These are phyloP conservation scores for Pseudochirops cupreus DNA, from an alignment of 2,797 vertebrate genomes.

Conservation along the genomic window DNA sequence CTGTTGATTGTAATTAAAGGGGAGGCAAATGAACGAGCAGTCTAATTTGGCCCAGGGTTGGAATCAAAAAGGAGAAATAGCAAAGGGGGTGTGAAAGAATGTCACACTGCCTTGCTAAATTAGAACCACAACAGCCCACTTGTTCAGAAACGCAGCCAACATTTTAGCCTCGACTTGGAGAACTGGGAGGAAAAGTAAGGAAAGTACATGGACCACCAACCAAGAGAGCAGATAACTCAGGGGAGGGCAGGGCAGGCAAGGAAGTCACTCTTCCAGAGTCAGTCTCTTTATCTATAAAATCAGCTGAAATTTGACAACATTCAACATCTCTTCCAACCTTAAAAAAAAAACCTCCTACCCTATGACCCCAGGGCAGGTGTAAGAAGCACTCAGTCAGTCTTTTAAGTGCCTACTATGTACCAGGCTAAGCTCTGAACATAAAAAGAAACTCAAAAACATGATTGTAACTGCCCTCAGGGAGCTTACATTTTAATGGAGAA, in stretches of 20 bases:
- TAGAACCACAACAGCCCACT: conserved; percentile 45
- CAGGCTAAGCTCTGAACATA: not conserved
- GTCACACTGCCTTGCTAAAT: conserved; percentile 49
- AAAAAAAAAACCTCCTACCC: too few relatives aligned
- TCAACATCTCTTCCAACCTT: too few relatives aligned
- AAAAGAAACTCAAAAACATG: not conserved
- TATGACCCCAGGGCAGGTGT: too few relatives aligned
- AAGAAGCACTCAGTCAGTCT: too few relatives aligned
- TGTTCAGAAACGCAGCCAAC: conserved; percentile 36
- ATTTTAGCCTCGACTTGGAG: not conserved
- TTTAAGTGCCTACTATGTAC: too few relatives aligned
- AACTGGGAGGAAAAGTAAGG: conserved; percentile 7
- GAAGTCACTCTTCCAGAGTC: not conserved
- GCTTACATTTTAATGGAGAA: not conserved
- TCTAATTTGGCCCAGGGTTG: not conserved
- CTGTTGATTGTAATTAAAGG: not conserved
- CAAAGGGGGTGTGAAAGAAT: conserved; percentile 23
- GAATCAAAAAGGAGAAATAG: conserved; percentile 18
- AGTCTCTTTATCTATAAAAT: not conserved
- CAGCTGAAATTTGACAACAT: not conserved
- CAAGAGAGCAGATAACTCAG: not conserved
- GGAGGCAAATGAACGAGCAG: not conserved
- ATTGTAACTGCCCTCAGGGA: not conserved
- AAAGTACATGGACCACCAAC: fast-evolving
- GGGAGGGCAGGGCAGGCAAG: not conserved